Evolutionary conservation across 2,113 vertebrate genomes (phyloP).

Genomic region (Elephantulus edwardii): DNA sequence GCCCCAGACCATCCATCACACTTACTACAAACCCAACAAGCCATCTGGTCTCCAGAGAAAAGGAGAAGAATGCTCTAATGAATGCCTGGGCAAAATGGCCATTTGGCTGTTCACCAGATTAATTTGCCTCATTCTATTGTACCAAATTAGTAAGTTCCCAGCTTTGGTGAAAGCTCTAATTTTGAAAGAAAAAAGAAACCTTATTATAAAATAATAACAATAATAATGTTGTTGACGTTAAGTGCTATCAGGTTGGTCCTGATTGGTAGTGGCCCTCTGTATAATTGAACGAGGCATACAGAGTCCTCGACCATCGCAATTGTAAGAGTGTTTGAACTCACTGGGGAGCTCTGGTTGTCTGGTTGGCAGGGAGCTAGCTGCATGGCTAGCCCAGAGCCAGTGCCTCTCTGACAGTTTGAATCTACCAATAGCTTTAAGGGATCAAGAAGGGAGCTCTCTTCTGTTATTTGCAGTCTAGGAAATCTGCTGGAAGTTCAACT

Average conservation of each 20-base stretch:
- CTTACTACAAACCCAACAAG: background rate
- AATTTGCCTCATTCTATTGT: background rate
- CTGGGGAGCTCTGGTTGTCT: no score
- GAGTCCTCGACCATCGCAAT: no score
- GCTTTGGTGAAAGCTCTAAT: background rate
- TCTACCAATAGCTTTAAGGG: no score
- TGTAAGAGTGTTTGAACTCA: no score
- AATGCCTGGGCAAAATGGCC: background rate
- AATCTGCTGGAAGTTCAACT: no score
- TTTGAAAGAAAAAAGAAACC: background rate
- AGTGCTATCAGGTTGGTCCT: background rate
- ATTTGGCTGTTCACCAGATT: background rate
- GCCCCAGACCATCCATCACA: background rate
- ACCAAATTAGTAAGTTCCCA: background rate
- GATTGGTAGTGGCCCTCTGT: no score
- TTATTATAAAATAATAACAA: background rate
- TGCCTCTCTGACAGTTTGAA: no score
- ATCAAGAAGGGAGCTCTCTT: no score
- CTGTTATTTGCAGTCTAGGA: no score
- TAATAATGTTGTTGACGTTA: background rate
- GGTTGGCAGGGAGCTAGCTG: no score
- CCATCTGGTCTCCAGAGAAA: slow-evolving; percentile 26
- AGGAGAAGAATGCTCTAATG: background rate
- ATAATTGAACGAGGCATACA: no score
- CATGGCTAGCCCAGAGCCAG: no score